A percentile compares a stretch with the other conserved stretches of the same genome.
These are phyloP conservation scores for Thelaira solivaga DNA, from an alignment of 2,888 invertebrate species.

Conservation along the genomic window DNA sequence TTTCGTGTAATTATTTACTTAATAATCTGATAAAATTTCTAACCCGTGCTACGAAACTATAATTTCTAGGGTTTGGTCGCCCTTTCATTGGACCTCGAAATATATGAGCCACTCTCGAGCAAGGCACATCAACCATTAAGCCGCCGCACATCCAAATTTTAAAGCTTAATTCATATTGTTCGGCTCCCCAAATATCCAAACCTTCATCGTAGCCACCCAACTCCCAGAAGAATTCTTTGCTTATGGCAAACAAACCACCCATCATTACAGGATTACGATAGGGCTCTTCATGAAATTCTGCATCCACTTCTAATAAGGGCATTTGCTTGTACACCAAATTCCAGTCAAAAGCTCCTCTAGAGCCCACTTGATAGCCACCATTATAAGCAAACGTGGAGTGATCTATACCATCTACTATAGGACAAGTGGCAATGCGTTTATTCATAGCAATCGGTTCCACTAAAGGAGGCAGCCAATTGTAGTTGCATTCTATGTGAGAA, in stretches of 20 bases:
- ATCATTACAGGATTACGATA: constrained; percentile 94
- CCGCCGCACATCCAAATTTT: constrained; percentile 98
- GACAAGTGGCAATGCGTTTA: constrained; percentile 92
- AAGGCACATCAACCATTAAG: constrained; percentile 92
- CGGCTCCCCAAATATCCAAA: constrained; percentile 97
- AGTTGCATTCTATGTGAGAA: constrained; percentile 89
- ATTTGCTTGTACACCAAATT: constrained; percentile 81
- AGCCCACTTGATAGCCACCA: constrained; percentile 51
- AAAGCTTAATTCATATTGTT: constrained; percentile 97
- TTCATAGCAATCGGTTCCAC: constrained; percentile 92
- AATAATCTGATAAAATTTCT: too few species aligned
- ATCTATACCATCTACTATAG: constrained; percentile 82
- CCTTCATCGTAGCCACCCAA: constrained; percentile 94
- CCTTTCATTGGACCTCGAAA: constrained; percentile 81
- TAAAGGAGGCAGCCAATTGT: constrained; percentile 83
- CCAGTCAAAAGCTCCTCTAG: constrained; percentile 63
- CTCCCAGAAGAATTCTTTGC: constrained; percentile 94
- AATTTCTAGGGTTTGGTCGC: constrained; percentile 43
- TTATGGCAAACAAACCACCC: constrained; percentile 97
- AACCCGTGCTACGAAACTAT: constrained; percentile 61
- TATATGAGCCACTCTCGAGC: constrained; percentile 94
- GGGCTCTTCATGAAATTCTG: constrained; percentile 66
- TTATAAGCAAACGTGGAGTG: constrained; percentile 59
- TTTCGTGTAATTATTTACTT: too few species aligned
- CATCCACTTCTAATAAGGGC: constrained; percentile 79